Percentiles rank a stretch among this genome's conserved stretches.
Evolutionary conservation across 1,140 invertebrate genomes (phyloP).

Genomic region (Archegozetes longisetosus): DNA sequence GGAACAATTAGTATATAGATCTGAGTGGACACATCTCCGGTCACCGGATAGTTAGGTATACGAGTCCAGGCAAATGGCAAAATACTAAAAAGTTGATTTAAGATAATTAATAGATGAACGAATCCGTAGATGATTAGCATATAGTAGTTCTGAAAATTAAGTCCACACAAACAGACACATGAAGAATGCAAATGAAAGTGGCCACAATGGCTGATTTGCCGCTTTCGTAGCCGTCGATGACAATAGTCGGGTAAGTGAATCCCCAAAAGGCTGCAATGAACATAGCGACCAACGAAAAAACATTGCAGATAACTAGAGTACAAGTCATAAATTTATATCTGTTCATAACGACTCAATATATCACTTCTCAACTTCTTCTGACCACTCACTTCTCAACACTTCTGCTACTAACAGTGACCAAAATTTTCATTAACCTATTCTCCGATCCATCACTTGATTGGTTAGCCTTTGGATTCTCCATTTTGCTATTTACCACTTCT

Average conservation of each 20-base stretch:
- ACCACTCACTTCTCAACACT: too few species aligned
- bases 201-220: slow-evolving; percentile 11
- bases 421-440: too few species aligned
- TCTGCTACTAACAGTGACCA: too few species aligned
- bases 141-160: slow-evolving; percentile 14
- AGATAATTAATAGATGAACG: slow-evolving; percentile 9
- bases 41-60: slow-evolving; percentile 10
- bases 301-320: slow-evolving; percentile 9
- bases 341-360: too few species aligned
- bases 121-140: slow-evolving; percentile 6
- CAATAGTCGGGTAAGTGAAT: slow-evolving; percentile 10
- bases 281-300: slow-evolving; percentile 9
- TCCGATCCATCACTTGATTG: too few species aligned
- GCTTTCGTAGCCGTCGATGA: slow-evolving; percentile 7
- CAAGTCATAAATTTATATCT: slow-evolving; percentile 10
- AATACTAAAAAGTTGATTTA: slow-evolving; percentile 9
- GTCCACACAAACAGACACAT: slow-evolving; percentile 9
- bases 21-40: slow-evolving; percentile 1
- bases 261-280: slow-evolving; percentile 15
- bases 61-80: slow-evolving; percentile 10
- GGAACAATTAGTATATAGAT: slow-evolving; percentile 1
- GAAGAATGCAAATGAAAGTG: slow-evolving; percentile 9
- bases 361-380: too few species aligned
- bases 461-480: too few species aligned
- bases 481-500: too few species aligned